Evolutionary conservation across 2,113 vertebrate species (phyloP), one percentile per base, ranked within the genome.

Genomic region (Pagrus major): DNA sequence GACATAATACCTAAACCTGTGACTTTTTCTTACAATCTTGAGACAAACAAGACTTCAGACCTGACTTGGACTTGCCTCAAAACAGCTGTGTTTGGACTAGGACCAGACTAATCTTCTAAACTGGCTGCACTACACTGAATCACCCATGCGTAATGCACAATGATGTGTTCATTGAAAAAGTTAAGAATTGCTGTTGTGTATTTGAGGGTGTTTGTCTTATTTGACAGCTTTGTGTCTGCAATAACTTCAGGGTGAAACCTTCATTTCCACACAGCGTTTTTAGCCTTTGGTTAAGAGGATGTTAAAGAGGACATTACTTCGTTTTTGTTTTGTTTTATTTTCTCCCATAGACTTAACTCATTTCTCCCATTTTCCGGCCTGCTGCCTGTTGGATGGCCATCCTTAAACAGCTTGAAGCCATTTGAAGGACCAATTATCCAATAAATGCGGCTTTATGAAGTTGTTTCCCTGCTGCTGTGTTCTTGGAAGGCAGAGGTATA

Each of bases 381-480:
- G 86, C 90, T 91, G 88, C 88, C 89, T 91, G 86, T 90, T 91
- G 90, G 91, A 88, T 87, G 87, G 90, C 90, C 91, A 59, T 93
- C 83, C 89, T 87, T 74, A 83, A 71, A 89, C 93, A 93, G 90
- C 93, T 90, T 90, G 91, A 92, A 93, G 91, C 93, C 92, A 92
- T 94, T 92, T 87, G 55, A 91, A 91, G 91, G 85, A 86, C 83
- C 93, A 92, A 93, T 95, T 92, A 93, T 93, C 91, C 91, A 93
- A 92, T 94, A 94, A 92, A 94, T 93, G 92, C 61, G 59, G 85
- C 87, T 93, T 94, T 91, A 92, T 93, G 88, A 92, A 93, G 93
- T 91, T 92, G 85, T 89, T 86, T 84, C 83, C 90, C 92, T 89
- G 91, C 89, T 92, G 90, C 88, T 91, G 86, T 83, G 83, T 78